Conservation (phyloP, 2,888 invertebrate genomes). For the Hyposoter dolosus region DNA sequence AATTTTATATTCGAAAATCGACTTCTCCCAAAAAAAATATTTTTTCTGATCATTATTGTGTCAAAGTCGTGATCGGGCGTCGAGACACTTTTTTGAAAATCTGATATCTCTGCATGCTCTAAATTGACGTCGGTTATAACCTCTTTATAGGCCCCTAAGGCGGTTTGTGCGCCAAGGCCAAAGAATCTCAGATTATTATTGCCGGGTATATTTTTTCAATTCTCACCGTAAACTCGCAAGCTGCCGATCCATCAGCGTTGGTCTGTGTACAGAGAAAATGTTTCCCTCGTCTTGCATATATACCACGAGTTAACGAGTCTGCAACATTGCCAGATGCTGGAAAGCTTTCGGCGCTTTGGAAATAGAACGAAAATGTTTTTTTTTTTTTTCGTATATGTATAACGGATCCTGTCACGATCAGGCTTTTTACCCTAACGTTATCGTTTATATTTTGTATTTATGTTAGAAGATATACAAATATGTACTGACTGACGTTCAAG, state of each 20-base stretch:
- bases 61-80: not conserved
- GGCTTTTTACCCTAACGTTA: slow-evolving; percentile 37
- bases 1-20: not conserved
- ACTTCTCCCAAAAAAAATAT: not conserved
- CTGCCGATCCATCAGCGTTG: slow-evolving; percentile 53
- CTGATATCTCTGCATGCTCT: not conserved
- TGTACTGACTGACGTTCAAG: slow-evolving; percentile 4
- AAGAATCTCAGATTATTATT: slow-evolving; percentile 9
- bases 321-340: slow-evolving; percentile 58
- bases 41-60: not conserved
- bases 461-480: slow-evolving; percentile 31
- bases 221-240: slow-evolving; percentile 7
- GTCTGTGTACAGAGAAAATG: slow-evolving; percentile 62
- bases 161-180: not conserved
- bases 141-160: not conserved
- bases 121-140: not conserved
- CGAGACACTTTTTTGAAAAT: not conserved
- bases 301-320: slow-evolving; percentile 2
- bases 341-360: slow-evolving; percentile 37
- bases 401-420: slow-evolving; percentile 36
- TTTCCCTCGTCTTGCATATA: slow-evolving; percentile 33
- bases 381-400: slow-evolving; percentile 43
- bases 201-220: slow-evolving; percentile 36
- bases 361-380: slow-evolving; percentile 66
- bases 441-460: not conserved